phyloP scores from a whole-genome alignment of 2,113 vertebrate genomes.

The Carlito syrichta region DNA sequence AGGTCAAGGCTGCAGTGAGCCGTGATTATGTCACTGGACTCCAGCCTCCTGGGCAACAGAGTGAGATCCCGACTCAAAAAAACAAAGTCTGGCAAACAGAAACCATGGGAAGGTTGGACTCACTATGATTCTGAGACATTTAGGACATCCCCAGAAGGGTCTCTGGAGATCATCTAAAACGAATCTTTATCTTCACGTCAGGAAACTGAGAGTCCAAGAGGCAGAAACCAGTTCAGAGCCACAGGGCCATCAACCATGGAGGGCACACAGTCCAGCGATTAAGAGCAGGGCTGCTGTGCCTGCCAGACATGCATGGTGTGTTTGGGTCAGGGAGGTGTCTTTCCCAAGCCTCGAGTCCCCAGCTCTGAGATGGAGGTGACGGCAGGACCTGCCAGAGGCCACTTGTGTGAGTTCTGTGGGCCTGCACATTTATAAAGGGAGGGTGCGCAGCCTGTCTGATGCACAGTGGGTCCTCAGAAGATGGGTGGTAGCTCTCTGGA shows the following conservation, averaged over 20 bases:
- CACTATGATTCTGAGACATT: neutral
- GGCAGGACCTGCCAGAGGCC: neutral
- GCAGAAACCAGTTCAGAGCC: neutral
- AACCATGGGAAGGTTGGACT: neutral
- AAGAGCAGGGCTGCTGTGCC: neutral
- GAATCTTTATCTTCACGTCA: neutral
- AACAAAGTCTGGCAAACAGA: neutral
- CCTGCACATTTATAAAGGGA: rapidly evolving
- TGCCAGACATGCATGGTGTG: rapidly evolving
- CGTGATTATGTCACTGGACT: too few relatives aligned
- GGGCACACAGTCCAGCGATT: too few relatives aligned
- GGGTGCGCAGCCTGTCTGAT: rapidly evolving
- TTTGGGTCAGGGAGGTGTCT: neutral
- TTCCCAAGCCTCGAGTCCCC: neutral
- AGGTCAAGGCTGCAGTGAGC: too few relatives aligned
- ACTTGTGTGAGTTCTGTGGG: rapidly evolving
- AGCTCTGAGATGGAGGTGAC: too few relatives aligned
- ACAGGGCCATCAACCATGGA: rapidly evolving
- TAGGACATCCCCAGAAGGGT: neutral
- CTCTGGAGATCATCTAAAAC: neutral
- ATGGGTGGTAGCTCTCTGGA: neutral
- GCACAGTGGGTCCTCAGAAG: neutral
- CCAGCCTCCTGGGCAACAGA: too few relatives aligned
- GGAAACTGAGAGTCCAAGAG: neutral
- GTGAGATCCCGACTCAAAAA: too few relatives aligned